Evolutionary conservation across 1,140 invertebrate species (phyloP).

Genomic region (Agraylea sexmaculata): DNA sequence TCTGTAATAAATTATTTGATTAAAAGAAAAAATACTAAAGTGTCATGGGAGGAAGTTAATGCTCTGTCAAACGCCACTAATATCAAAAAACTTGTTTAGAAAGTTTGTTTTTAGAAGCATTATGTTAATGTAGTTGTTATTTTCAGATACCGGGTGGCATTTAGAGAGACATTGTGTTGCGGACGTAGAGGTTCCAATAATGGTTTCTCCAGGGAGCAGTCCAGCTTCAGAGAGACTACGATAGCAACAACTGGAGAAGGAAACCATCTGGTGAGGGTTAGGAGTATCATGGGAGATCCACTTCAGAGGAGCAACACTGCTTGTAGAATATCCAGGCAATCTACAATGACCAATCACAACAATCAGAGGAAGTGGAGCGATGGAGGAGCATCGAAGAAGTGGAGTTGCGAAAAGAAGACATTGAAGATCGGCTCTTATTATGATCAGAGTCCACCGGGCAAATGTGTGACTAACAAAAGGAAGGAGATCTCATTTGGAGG

Average conservation of each 20-base stretch:
- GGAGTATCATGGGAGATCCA: conserved; percentile 27
- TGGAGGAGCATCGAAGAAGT: conserved; percentile 8
- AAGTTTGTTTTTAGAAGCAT: background rate
- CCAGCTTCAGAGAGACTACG: conserved; percentile 43
- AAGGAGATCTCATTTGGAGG: conserved; percentile 16
- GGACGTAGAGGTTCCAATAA: conserved; percentile 26
- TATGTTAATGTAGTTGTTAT: conserved; percentile 1
- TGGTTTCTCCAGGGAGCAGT: conserved; percentile 39
- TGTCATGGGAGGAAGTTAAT: no score
- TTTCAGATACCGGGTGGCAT: conserved; percentile 64
- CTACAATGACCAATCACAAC: conserved; percentile 10
- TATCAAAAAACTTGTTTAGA: no score
- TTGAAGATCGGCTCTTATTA: conserved; percentile 8
- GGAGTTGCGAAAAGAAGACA: conserved; percentile 1
- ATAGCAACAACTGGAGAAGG: conserved; percentile 33
- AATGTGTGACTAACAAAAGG: conserved; percentile 6
- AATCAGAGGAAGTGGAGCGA: conserved; percentile 10
- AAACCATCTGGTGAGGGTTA: conserved; percentile 30
- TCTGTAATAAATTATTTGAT: no score
- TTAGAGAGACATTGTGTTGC: conserved; percentile 57
- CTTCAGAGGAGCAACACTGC: conserved; percentile 24
- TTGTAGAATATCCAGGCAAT: conserved; percentile 8
- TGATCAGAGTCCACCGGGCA: conserved; percentile 11
- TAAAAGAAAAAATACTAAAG: no score
- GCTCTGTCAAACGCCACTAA: background rate